Base-by-base conservation (phyloP, 2,113 vertebrate species). In the Grus americana region DNA sequence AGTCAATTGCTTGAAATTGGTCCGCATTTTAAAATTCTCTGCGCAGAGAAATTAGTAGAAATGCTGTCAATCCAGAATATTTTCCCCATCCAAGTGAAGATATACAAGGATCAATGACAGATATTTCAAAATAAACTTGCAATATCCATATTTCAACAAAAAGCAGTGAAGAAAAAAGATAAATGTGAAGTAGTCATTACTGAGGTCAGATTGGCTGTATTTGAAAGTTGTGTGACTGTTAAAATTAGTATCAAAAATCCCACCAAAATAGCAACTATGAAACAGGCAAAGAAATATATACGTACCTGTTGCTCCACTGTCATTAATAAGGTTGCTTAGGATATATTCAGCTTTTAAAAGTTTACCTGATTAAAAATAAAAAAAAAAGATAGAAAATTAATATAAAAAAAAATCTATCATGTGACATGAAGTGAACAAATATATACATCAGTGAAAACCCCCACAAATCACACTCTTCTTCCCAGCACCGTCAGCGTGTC, bases 341-440 rank as follows among this genome's bases (percentile, higher is more conserved):
- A 99, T 99, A 88, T 98, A 99, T 93, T 99, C 99, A 15, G 99
- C 99, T 97, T 99, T 99, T 95, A 99, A 90, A 62, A 99, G 98
- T 97, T 99, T 99, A 63, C 99, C 99, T 99, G 97, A 55, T 93
- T 72, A 91, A 97, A 89, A 90, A 87, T 14, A 12, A 8, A 54
- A 80, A 52, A 44, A 9, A 52, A 44, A 9, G 4, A 74, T 2
- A 75, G 49, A 59, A 82, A 88, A 70, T 44, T 0, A 86, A 74
- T n/a, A 44, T 9, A 4, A 61, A 5, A 61, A 5, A 61, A 74
- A 67, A 67, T 2, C 9, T 21, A 34, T n/a, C 7, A 3, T 1
- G 15, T n/a, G 49, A 12, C n/a, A n/a, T 7, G 11, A 92, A 11
- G 3, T 17, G n/a, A 84, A 74, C 7, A 59, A 62, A 92, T 78